Percentiles rank a stretch among this genome's conserved stretches.
Conservation (phyloP, 92 coral and sea anemone species). For the Diadumene lineata region DNA sequence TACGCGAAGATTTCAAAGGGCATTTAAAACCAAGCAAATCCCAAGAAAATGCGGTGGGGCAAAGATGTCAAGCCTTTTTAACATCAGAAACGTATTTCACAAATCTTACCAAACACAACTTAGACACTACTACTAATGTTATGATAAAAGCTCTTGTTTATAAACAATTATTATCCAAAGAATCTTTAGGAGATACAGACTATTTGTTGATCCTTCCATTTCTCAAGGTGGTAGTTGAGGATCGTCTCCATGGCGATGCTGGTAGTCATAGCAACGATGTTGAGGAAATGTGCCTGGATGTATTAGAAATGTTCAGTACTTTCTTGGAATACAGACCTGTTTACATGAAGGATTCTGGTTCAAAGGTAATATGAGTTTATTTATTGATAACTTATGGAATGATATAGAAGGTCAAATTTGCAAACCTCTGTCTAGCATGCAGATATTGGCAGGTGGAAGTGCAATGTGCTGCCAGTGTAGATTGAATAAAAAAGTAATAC, state of each 20-base stretch:
- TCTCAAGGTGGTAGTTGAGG: constrained; percentile 51
- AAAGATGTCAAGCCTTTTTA: constrained; percentile 72
- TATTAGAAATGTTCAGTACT: constrained; percentile 56
- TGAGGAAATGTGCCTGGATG: constrained; percentile 35
- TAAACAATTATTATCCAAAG: constrained; percentile 12
- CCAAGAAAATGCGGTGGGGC: constrained; percentile 55
- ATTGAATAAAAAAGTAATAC: too few species aligned
- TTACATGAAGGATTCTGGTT: constrained; percentile 67
- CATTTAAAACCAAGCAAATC: constrained; percentile 15
- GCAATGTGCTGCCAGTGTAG: too few species aligned
- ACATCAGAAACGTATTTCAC: constrained; percentile 53
- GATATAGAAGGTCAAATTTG: too few species aligned
- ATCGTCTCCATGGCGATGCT: constrained; percentile 18
- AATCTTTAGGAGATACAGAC: constrained; percentile 77
- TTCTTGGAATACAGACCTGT: constrained; percentile 68
- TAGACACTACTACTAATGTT: constrained; percentile 35
- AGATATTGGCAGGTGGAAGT: too few species aligned
- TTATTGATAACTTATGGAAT: too few species aligned
- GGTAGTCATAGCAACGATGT: constrained; percentile 20
- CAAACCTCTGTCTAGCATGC: too few species aligned
- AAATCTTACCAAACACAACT: constrained; percentile 38
- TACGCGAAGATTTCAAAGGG: constrained; percentile 32
- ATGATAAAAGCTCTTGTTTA: constrained; percentile 28
- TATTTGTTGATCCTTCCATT: constrained; percentile 69
- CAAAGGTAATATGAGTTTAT: constrained; percentile 46